Evolutionary conservation across 1,140 invertebrate species (phyloP).

Genomic region (Euwallacea similis): DNA sequence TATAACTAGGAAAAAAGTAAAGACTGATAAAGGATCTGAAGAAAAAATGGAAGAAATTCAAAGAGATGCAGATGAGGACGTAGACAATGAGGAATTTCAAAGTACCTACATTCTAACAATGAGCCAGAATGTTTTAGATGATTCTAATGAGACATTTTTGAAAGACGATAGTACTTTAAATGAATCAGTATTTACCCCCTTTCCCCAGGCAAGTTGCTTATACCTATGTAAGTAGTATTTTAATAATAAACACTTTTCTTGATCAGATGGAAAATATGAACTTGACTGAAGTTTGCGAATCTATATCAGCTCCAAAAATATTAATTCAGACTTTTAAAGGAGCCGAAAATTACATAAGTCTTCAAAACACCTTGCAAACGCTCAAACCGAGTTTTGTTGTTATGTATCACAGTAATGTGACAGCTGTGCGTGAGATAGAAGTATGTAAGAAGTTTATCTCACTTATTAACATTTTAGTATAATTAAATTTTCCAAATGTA

Average conservation of each 20-base stretch:
- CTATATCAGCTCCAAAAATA: slow-evolving; percentile 61
- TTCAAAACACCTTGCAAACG: slow-evolving; percentile 67
- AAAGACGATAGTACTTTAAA: neutral
- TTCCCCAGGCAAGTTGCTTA: too few species aligned
- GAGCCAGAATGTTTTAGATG: slow-evolving; percentile 57
- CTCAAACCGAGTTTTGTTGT: slow-evolving; percentile 82
- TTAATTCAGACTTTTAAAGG: slow-evolving; percentile 78
- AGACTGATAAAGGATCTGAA: slow-evolving; percentile 44
- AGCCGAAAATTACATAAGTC: slow-evolving; percentile 66
- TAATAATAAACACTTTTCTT: slow-evolving; percentile 8
- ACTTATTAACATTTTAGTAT: neutral
- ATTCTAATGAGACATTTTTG: slow-evolving; percentile 18
- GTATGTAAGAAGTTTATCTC: slow-evolving; percentile 51
- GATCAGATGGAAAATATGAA: slow-evolving; percentile 66
- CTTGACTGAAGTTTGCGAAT: slow-evolving; percentile 59
- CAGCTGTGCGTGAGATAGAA: slow-evolving; percentile 86
- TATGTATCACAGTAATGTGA: slow-evolving; percentile 88
- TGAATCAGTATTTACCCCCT: neutral
- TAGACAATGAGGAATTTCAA: slow-evolving; percentile 58
- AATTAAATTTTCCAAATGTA: slow-evolving; percentile 1
- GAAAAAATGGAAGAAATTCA: slow-evolving; percentile 50
- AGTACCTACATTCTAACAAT: slow-evolving; percentile 71
- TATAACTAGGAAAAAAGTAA: slow-evolving; percentile 33
- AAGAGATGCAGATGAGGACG: slow-evolving; percentile 48
- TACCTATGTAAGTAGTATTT: too few species aligned